Percentiles rank a stretch among this genome's conserved stretches.
Conservation (phyloP, 2,888 invertebrate species). For the Junonia oenone region DNA sequence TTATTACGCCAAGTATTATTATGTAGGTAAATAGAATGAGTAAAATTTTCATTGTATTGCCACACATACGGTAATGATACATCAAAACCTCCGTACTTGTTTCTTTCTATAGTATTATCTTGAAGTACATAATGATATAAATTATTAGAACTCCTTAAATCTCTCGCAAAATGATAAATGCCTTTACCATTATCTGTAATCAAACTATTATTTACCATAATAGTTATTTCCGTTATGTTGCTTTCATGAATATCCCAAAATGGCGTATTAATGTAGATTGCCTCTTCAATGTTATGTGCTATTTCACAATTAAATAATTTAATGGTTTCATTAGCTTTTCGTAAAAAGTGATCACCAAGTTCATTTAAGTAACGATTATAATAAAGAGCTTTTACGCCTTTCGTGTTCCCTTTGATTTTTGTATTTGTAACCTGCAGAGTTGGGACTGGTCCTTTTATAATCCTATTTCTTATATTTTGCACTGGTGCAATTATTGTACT, state of each 20-base stretch:
- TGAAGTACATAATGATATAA: constrained; percentile 96
- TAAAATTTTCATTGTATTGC: constrained; percentile 96
- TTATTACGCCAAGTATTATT: constrained; percentile 94
- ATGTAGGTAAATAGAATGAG: constrained; percentile 92
- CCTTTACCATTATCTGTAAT: constrained; percentile 94
- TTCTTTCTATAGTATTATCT: constrained; percentile 91
- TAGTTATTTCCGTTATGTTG: constrained; percentile 93
- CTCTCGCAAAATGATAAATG: constrained; percentile 93
- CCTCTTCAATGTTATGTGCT: constrained; percentile 88
- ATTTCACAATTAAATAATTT: constrained; percentile 89
- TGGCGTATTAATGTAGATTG: constrained; percentile 89
- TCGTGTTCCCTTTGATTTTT: constrained; percentile 88
- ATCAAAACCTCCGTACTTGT: constrained; percentile 91
- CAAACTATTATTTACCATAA: constrained; percentile 91
- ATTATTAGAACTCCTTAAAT: constrained; percentile 97
- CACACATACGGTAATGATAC: constrained; percentile 95
- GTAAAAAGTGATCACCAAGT: constrained; percentile 89
- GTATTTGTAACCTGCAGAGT: constrained; percentile 85
- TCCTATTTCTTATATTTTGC: constrained; percentile 85
- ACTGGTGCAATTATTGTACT: constrained; percentile 86
- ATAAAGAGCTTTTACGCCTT: constrained; percentile 90
- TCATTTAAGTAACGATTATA: constrained; percentile 94
- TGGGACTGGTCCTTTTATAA: constrained; percentile 89
- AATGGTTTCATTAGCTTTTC: constrained; percentile 93
- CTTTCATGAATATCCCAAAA: constrained; percentile 91